Evolutionary conservation across 2,113 vertebrate genomes (phyloP).

Genomic region (Malurus melanocephalus): DNA sequence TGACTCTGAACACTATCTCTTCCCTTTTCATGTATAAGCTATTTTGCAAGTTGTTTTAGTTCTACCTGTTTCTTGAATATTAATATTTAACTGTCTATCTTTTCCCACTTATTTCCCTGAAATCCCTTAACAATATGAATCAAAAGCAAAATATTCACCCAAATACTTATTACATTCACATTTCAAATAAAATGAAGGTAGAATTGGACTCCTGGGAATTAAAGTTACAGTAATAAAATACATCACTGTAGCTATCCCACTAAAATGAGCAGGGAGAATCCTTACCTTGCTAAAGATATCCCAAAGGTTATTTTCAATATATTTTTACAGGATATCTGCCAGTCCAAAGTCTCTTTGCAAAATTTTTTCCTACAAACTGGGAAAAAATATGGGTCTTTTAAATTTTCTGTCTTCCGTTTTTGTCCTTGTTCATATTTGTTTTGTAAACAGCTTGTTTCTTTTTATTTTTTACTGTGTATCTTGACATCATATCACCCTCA

Average conservation of each 20-base stretch:
- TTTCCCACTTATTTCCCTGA: neutral
- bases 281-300: neutral
- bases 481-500: neutral
- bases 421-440: neutral
- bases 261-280: neutral
- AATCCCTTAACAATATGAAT: neutral
- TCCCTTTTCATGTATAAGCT: neutral
- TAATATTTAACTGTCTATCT: neutral
- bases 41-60: neutral
- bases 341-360: neutral
- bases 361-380: neutral
- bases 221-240: neutral
- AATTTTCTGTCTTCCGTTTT: neutral
- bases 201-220: neutral
- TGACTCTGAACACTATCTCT: neutral
- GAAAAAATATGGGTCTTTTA: neutral
- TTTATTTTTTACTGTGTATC: neutral
- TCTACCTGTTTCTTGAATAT: neutral
- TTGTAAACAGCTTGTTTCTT: neutral
- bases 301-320: neutral
- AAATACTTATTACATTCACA: neutral
- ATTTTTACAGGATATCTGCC: neutral
- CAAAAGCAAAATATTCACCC: neutral
- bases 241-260: neutral
- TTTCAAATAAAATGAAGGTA: neutral